These are phyloP conservation scores for Tillus elongatus DNA, from an alignment of 2,888 invertebrate species.

Conservation along the genomic window DNA sequence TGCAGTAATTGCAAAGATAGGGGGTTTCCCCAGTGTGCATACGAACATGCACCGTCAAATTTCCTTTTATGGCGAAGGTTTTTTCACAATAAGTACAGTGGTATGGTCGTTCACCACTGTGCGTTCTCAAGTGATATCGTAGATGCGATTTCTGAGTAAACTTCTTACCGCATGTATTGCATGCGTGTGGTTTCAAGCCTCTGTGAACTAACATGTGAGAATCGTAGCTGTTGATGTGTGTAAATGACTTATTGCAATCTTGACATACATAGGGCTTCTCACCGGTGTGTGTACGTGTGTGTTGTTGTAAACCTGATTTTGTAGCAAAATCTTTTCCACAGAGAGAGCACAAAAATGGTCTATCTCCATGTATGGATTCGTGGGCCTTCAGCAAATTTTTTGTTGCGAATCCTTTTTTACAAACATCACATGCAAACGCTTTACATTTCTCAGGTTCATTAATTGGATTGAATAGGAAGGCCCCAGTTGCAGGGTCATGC, in stretches of 20 bases:
- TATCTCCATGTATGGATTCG: not conserved
- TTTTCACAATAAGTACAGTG: not conserved
- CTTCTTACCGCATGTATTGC: not conserved
- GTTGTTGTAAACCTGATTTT: not conserved
- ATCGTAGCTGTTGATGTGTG: not conserved
- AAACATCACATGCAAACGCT: conserved; percentile 3
- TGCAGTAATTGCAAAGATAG: conserved; percentile 35
- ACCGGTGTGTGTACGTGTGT: not conserved
- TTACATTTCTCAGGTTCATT: too few relatives aligned
- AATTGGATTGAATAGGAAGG: too few relatives aligned
- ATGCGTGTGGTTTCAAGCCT: conserved; percentile 3
- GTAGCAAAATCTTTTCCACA: conserved; percentile 3
- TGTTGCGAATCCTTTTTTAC: not conserved
- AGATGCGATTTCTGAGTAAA: conserved; percentile 1
- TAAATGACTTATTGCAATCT: not conserved
- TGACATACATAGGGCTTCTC: not conserved
- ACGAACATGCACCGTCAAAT: conserved; percentile 31
- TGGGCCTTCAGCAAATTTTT: not conserved
- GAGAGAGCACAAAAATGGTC: not conserved
- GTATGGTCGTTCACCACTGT: conserved; percentile 1
- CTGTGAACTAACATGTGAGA: conserved; percentile 3
- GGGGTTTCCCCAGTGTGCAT: conserved; percentile 17
- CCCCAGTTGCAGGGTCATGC: too few relatives aligned
- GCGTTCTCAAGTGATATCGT: not conserved
- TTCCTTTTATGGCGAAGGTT: conserved; percentile 34